Conservation (phyloP, 2,888 invertebrate genomes). For the Carpatolechia fugitivella region DNA sequence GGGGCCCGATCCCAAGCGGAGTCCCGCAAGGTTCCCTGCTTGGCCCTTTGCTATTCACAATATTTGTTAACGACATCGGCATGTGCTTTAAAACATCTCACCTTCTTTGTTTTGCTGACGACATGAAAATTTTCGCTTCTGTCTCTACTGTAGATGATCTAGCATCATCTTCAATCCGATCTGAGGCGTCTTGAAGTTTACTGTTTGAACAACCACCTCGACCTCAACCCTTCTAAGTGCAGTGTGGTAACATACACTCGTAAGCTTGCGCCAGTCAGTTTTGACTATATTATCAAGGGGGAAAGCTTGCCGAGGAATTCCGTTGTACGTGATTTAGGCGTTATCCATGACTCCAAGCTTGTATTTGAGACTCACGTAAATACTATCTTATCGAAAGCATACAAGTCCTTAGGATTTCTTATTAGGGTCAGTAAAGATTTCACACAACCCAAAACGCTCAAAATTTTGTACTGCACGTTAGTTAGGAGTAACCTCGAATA, state of each 20-base stretch:
- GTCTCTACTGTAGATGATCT: neutral
- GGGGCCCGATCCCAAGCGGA: neutral
- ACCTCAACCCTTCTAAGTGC: slow-evolving; percentile 17
- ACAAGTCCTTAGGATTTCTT: neutral
- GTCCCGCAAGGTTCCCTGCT: slow-evolving; percentile 9
- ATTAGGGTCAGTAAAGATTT: neutral
- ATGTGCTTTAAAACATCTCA: slow-evolving; percentile 9
- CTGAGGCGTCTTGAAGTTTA: too few species aligned
- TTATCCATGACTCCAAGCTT: neutral
- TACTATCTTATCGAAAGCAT: neutral
- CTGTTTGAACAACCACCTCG: slow-evolving; percentile 10
- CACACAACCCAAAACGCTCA: neutral
- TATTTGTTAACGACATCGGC: slow-evolving; percentile 16
- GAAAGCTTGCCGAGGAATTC: too few species aligned
- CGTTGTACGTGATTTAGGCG: neutral
- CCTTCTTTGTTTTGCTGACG: slow-evolving; percentile 16
- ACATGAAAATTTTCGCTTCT: slow-evolving; percentile 16
- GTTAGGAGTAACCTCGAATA: neutral
- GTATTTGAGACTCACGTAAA: neutral
- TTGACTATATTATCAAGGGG: neutral
- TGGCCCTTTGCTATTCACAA: slow-evolving; percentile 6
- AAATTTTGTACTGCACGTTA: neutral
- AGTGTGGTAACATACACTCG: neutral
- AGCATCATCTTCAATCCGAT: slow-evolving; percentile 6
- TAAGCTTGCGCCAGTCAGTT: neutral